These are phyloP conservation scores for Coenonympha glycerion DNA, from an alignment of 2,888 invertebrate species.

Conservation along the genomic window DNA sequence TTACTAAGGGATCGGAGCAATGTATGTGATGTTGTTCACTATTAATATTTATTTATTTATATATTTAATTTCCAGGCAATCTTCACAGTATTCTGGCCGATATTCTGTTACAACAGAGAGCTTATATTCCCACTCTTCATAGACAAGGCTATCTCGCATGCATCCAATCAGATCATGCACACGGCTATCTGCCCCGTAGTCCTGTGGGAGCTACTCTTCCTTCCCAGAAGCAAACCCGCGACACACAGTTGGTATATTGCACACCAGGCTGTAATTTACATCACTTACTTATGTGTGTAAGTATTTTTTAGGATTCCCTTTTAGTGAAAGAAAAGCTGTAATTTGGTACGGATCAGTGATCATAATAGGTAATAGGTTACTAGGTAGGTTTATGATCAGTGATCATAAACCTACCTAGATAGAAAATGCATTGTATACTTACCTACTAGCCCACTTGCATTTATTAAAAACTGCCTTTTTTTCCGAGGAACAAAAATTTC, in stretches of 20 bases:
- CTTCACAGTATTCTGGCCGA: slow-evolving; percentile 51
- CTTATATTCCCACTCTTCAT: slow-evolving; percentile 50
- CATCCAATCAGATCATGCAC: slow-evolving; percentile 57
- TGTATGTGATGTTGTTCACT: too few species aligned
- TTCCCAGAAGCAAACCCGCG: slow-evolving; percentile 41
- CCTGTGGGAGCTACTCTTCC: slow-evolving; percentile 45
- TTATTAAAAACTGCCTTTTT: too few species aligned
- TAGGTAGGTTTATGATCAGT: too few species aligned
- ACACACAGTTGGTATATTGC: slow-evolving; percentile 39
- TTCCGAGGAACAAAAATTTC: too few species aligned
- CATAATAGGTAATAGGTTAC: too few species aligned
- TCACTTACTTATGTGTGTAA: slow-evolving; percentile 49
- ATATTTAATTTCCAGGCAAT: slow-evolving; percentile 44
- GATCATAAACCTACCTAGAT: too few species aligned
- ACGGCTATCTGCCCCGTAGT: slow-evolving; percentile 46
- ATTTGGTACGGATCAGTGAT: too few species aligned
- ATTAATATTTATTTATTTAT: neutral
- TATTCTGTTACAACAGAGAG: slow-evolving; percentile 47
- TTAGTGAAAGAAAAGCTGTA: too few species aligned
- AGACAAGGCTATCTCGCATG: slow-evolving; percentile 41
- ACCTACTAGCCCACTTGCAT: too few species aligned
- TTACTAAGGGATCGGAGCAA: too few species aligned
- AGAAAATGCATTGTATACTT: too few species aligned
- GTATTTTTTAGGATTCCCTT: too few species aligned
- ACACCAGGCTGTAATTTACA: slow-evolving; percentile 34